Conservation (phyloP, 2,888 invertebrate genomes). For the Bimastos eiseni region DNA sequence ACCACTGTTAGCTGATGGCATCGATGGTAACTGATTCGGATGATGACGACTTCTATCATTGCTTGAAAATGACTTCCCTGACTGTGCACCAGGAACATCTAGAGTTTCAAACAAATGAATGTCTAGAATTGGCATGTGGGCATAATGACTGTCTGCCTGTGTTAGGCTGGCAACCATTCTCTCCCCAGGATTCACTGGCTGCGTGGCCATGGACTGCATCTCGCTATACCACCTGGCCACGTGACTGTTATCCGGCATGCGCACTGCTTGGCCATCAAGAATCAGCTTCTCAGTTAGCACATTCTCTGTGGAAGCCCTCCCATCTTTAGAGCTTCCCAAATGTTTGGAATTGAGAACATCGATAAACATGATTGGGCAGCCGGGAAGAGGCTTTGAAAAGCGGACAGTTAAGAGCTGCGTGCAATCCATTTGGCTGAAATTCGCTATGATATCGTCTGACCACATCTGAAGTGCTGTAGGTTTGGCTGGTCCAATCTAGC, state of each 20-base stretch:
- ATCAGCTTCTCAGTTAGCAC: neutral
- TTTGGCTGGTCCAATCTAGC: neutral
- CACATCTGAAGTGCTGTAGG: neutral
- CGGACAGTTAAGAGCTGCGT: neutral
- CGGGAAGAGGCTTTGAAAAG: neutral
- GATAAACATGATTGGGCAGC: neutral
- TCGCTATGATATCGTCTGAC: neutral
- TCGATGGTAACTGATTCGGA: too few species aligned
- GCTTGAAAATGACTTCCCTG: too few species aligned
- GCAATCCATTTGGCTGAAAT: neutral
- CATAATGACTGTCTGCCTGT: neutral
- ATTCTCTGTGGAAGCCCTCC: neutral
- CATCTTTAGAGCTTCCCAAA: neutral
- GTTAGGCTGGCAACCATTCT: neutral
- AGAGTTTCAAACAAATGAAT: neutral
- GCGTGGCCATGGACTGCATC: neutral
- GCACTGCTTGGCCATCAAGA: neutral
- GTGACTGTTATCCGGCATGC: neutral
- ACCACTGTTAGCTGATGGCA: too few species aligned
- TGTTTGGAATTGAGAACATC: neutral
- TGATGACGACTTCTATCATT: too few species aligned
- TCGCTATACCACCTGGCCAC: neutral
- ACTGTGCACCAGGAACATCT: neutral
- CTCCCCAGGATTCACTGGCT: neutral
- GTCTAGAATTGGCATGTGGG: neutral